Evolutionary conservation across 2,113 vertebrate genomes (phyloP).

Genomic region (Psophia crepitans): DNA sequence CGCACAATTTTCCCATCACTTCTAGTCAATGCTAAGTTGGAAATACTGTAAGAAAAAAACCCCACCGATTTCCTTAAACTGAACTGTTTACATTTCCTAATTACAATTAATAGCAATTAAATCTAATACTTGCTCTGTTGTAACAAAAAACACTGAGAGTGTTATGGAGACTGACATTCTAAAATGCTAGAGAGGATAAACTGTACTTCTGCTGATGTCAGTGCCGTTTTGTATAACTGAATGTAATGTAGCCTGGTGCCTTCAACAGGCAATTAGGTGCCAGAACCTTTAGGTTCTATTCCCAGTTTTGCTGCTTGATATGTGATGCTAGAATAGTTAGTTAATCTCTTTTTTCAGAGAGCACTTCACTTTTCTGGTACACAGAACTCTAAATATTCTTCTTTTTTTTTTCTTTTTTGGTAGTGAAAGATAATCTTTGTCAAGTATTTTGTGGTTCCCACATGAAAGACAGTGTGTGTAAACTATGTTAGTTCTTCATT

Average conservation of each 20-base stretch:
- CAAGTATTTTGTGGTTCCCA: background rate
- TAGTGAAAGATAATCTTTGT: background rate
- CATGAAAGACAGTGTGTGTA: background rate
- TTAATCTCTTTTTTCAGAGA: background rate
- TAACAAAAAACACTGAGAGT: slow-evolving; percentile 8
- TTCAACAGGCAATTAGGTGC: background rate
- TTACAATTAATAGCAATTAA: slow-evolving; percentile 54
- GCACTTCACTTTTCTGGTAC: background rate
- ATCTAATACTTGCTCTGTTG: slow-evolving; percentile 32
- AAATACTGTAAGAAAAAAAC: background rate
- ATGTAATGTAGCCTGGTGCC: background rate
- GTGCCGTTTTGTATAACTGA: slow-evolving; percentile 23
- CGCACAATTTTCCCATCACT: background rate
- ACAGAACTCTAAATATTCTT: background rate
- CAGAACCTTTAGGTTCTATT: slow-evolving; percentile 32
- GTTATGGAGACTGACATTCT: slow-evolving; percentile 52
- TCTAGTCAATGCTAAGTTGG: slow-evolving; percentile 2
- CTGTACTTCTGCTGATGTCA: slow-evolving; percentile 60
- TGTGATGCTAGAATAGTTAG: background rate
- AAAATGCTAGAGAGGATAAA: slow-evolving; percentile 56
- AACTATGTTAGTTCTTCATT: background rate
- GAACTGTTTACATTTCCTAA: slow-evolving; percentile 56
- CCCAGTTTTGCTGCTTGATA: slow-evolving; percentile 8
- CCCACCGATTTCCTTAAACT: background rate
- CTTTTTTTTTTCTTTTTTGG: background rate